Base-by-base conservation (phyloP, 37 sponge, comb jelly and placozoan species). In the Petrosia ficiformis region DNA sequence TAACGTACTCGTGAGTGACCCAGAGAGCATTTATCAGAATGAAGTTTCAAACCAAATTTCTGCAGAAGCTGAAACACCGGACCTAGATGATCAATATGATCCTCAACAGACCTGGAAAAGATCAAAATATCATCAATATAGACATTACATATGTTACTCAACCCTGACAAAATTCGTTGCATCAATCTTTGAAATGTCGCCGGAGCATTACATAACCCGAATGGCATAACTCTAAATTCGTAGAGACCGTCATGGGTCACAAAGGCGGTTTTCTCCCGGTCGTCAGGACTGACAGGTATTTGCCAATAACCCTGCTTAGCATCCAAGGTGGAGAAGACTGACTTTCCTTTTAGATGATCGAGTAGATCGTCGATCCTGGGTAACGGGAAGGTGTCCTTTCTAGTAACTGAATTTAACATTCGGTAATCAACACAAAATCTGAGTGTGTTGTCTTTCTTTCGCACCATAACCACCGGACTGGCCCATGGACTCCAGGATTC, bases 61-160 rank as follows among this genome's bases (percentile, higher is more conserved):
- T 69, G 0, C 10, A 83, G 44, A 33, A 76, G 38, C 5, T 3
- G 1, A 29, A 83, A 71, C 56, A 83, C 77, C 35, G 75, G 59
- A 31, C 42, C 14, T 33, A 85, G 74, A 29, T 77, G 73, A 2
- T 37, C 5, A 21, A 64, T 10, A 61, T 85, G 86, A 24, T 85
- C 79, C 37, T 70, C 79, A 28, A 85, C 16, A 31, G 57, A 64
- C 39, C 26, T 11, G 2, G 73, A 67, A 8, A 77, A 71, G 1
- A 84, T 70, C 4, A 84, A 37, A 40, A 84, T 57, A 38, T 84
- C 85, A 36, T 85, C 86, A 25, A 85, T 44, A 29, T 85, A 85
- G 28, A 69, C 72, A 61, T 37, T 59, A 25, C 70, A 67, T 19
- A 74, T 67, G 14, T 8, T 39, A 24, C 59, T 42, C 21, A 81